Base-by-base conservation (phyloP, 2,113 vertebrate species). In the Talpa occidentalis region DNA sequence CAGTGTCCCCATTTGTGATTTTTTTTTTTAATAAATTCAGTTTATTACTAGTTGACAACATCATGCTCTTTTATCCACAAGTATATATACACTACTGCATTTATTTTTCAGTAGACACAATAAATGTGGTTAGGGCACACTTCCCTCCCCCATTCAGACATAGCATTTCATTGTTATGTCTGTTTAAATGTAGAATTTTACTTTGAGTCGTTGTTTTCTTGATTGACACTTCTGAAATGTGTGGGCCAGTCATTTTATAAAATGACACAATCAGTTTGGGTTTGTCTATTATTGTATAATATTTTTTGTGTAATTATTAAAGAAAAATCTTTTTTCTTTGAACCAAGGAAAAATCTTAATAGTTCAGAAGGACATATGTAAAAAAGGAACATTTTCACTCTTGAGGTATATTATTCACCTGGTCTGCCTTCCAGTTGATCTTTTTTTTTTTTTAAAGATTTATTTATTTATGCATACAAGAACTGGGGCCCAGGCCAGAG, bases 161-260 rank as follows among this genome's bases (percentile, higher is more conserved):
- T 80, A 79, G n/a, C 54, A 16, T 93, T 44, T 72, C 47, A 7
- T 40, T 62, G 28, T 5, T 49, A 4, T 37, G 44, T 54, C 17
- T 88, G 22, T 82, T 35, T n/a, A 52, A 88, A 40, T 69, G 19
- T 89, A 22, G 52, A 90, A 52, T 76, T 37, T 81, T 73, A 37
- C 40, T 87, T 92, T 49, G 2, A 72, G 21, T 3, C 42, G 82
- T 69, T 77, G 56, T 89, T 15, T 78, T 84, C 40, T 70, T 84
- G 64, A 72, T 54, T 64, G 73, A 64, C 30, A 72, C 44, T 90
- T 84, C 40, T 78, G 35, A 60, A 62, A n/a, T 44, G 44, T 72
- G 8, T 28, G 30, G n/a, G n/a, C n/a, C 56, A 79, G 62, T 90
- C 40, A 67, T 76, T 79, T 83, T 94, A 54, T 90, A 90, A 73